Evolutionary conservation across 2,797 vertebrate genomes (phyloP).

Genomic region (Sandelia bainsii): DNA sequence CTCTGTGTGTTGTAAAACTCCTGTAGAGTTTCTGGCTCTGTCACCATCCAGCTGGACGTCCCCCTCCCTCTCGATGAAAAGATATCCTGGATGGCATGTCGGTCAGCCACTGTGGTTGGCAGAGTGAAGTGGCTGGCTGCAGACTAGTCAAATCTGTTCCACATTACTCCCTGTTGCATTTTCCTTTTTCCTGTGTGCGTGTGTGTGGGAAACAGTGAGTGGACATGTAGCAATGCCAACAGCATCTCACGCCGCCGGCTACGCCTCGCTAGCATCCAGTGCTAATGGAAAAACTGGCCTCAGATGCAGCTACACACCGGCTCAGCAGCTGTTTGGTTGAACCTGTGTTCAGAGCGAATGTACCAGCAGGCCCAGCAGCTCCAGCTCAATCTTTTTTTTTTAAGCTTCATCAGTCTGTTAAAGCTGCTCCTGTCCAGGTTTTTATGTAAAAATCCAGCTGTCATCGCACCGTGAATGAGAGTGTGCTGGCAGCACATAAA

Average conservation of each 20-base stretch:
- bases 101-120: slow-evolving; percentile 68
- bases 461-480: slow-evolving; percentile 27
- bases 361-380: slow-evolving; percentile 11
- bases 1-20: slow-evolving; percentile 25
- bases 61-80: slow-evolving; percentile 38
- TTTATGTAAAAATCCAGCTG: slow-evolving; percentile 59
- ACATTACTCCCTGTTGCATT: slow-evolving; percentile 74
- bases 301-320: slow-evolving; percentile 11
- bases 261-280: slow-evolving; percentile 61
- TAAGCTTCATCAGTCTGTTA: slow-evolving; percentile 21
- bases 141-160: slow-evolving; percentile 73
- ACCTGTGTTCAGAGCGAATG: slow-evolving; percentile 28
- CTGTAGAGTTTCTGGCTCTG: slow-evolving; percentile 39
- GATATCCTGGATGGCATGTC: slow-evolving; percentile 48
- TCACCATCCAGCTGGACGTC: slow-evolving; percentile 47
- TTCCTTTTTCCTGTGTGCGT: slow-evolving; percentile 53
- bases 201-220: slow-evolving; percentile 39
- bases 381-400: not conserved
- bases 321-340: slow-evolving; percentile 57
- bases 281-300: slow-evolving; percentile 72
- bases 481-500: slow-evolving; percentile 12
- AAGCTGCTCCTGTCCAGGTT: slow-evolving; percentile 34
- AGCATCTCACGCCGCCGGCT: slow-evolving; percentile 58
- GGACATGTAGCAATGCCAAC: slow-evolving; percentile 50
- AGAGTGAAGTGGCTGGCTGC: slow-evolving; percentile 62